Evolutionary conservation across 2,888 invertebrate species (phyloP), one percentile per base, ranked within the genome.

Genomic region (Elysia crispata): DNA sequence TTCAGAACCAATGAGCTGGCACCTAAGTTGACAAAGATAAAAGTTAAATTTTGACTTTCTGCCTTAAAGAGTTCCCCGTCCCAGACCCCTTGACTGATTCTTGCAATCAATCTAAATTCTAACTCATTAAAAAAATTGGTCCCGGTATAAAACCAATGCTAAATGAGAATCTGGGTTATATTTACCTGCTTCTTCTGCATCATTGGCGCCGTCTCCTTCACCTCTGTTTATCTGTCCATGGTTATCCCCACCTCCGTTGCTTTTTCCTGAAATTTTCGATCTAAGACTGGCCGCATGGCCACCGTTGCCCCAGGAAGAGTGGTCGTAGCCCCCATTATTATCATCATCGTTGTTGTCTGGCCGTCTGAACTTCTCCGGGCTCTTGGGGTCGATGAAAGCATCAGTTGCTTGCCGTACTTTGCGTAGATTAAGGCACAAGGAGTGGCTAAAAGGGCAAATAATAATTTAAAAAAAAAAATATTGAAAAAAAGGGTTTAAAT

Each of bases 361-460:
- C 30, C 75, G 13, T n/a, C 75, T n/a, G 0, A 49, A 57, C 30
- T 81, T 77, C 20, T 54, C 54, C n/a, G 80, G 80, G 23, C 78
- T 73, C 70, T 87, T 86, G 11, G 84, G 82, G 15, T 83, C 81
- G 41, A 88, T 86, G 70, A 87, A 86, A 20, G 86, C 85, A n/a
- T 84, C 83, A 11, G 86, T 85, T 1, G 87, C 86, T 64, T 82
- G 83, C 23, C 86, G 80, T 41, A 85, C 75, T 57, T 86, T 85
- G 1, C 83, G 67, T 31, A 90, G 90, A 62, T 85, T 83, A 67
- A 69, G 57, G 82, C 90, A 90, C 41, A 82, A 85, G 49, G 89
- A 84, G 20, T 87, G 76, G 18, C 87, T 88, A 41, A 41, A 81
- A 41, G 49, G 33, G 25, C n/a, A n/a, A n/a, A n/a, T 30, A 25